phyloP scores from a whole-genome alignment of 92 coral and sea anemone genomes.

The Virgularia gustaviana region DNA sequence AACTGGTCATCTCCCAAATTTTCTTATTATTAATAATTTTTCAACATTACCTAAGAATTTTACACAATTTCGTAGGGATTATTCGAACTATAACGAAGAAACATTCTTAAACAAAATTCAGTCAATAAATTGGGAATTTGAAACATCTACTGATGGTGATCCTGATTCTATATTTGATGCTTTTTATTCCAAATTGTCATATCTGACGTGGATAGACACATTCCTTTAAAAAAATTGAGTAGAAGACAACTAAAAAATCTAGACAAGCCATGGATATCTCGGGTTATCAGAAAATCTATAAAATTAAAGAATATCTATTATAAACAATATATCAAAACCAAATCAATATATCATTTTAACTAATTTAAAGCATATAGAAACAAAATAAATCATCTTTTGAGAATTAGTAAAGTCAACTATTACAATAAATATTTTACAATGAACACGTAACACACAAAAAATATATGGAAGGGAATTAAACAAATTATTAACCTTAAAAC shows the following conservation, averaged over 20 bases:
- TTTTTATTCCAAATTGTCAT: not conserved
- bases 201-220: constrained; percentile 37
- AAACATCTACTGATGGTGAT: constrained; percentile 1
- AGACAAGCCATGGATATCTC: constrained; percentile 54
- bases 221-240: constrained; percentile 34
- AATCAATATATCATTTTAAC: constrained; percentile 24
- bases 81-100: constrained; percentile 40
- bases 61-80: constrained; percentile 44
- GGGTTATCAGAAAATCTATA: constrained; percentile 44
- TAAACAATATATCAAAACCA: constrained; percentile 27
- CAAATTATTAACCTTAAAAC: constrained; percentile 48
- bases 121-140: constrained; percentile 34
- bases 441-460: constrained; percentile 23
- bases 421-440: constrained; percentile 35
- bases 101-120: constrained; percentile 30
- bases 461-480: constrained; percentile 47
- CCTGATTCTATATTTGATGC: not conserved
- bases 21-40: constrained; percentile 46
- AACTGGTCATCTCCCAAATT: constrained; percentile 52
- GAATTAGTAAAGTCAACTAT: constrained; percentile 34
- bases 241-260: constrained; percentile 40
- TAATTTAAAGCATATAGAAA: constrained; percentile 48
- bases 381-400: constrained; percentile 42
- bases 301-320: constrained; percentile 36
- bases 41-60: constrained; percentile 34